Conservation (phyloP, 2,113 vertebrate genomes). For the Sinocyclocheilus anophthalmus region DNA sequence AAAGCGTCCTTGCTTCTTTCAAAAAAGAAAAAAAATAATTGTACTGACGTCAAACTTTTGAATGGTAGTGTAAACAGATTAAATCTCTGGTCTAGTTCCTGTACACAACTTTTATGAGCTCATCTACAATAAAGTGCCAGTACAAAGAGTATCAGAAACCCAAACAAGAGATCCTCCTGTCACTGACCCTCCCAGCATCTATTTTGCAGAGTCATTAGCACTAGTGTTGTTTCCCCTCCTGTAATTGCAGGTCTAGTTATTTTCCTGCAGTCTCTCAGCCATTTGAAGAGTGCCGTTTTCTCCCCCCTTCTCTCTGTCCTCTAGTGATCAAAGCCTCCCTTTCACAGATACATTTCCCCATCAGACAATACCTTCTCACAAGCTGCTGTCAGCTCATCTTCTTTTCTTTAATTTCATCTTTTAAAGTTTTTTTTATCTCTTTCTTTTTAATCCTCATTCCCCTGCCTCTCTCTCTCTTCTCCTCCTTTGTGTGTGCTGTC, state of each 20-base stretch:
- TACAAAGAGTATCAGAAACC: constrained; percentile 12
- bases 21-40: background rate
- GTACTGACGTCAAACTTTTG: background rate
- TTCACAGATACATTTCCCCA: constrained; percentile 76
- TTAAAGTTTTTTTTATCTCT: constrained; percentile 68
- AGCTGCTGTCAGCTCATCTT: constrained; percentile 80
- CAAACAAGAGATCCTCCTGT: constrained; percentile 19
- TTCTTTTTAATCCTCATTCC: constrained; percentile 69
- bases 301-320: constrained; percentile 66
- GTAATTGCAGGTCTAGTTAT: constrained; percentile 60
- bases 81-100: background rate
- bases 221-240: constrained; percentile 37
- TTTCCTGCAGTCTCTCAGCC: constrained; percentile 63
- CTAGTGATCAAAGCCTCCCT: constrained; percentile 76
- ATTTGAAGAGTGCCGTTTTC: constrained; percentile 68
- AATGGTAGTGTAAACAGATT: background rate
- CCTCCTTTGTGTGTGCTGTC: constrained; percentile 76
- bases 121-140: constrained; percentile 1
- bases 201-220: constrained; percentile 46
- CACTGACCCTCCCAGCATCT: constrained; percentile 36
- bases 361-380: constrained; percentile 79
- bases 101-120: background rate
- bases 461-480: constrained; percentile 69
- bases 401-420: constrained; percentile 81
- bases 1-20: background rate